Base-by-base conservation (phyloP, 2,113 vertebrate genomes). In the Dinomys branickii region DNA sequence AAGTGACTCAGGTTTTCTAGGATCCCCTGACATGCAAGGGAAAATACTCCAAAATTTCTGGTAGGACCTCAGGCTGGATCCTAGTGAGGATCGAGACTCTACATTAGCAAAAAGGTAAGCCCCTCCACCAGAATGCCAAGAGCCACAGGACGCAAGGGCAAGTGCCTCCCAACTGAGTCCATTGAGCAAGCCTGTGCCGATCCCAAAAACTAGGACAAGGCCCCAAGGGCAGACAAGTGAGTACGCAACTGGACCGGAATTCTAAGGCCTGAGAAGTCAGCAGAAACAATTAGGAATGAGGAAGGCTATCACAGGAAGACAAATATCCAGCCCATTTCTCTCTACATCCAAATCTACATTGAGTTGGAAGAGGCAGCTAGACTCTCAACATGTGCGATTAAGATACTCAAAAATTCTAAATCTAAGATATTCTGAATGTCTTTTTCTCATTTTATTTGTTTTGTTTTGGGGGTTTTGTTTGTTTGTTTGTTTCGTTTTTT, bases 1-100 rank as follows among this genome's bases (percentile, higher is more conserved):
- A 77, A 85, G 47, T 73, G 63, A 92, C 82, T 91, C 69, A 47
- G 24, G 78, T 92, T 92, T 88, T 82, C 94, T 88, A 75, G 38
- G 33, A 7, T 67, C 58, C 86, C 54, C 50, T 47, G 54, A 92
- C 56, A 41, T 9, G 17, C 67, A 85, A 65, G 38, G 38, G 50
- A 94, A 92, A 73, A 82, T 1, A 38, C 73, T 75, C 65, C 65
- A 86, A 35, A 67, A 63, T 5, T 59, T 14, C 59, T 20, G 24
- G 17, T 44, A 7, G 83, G 17, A 5, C 16, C 2, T 52, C 10
- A 28, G 11, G n/a, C 89, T 33, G 10, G 1, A 50, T 8, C 47
- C 75, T 38, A 9, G 44, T 8, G 7, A 78, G 77, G 13, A 9
- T 7, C 33, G 54, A 94, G 44, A 73, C 12, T 7, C 5, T 30